These are phyloP conservation scores for Melanophora roralis DNA, from an alignment of 2,888 invertebrate species.

Conservation along the genomic window DNA sequence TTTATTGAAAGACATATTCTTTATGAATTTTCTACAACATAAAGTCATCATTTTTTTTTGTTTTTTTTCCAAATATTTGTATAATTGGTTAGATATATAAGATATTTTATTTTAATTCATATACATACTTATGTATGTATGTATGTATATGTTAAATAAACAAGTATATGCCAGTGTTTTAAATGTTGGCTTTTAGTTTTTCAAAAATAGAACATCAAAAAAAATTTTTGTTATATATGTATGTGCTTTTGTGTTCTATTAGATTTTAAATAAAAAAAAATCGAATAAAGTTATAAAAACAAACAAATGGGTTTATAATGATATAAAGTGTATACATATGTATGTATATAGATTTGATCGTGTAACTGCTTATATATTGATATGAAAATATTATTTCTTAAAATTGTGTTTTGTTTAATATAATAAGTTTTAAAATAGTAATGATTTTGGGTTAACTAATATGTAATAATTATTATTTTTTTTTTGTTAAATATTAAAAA, in stretches of 20 bases:
- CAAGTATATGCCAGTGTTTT: too few species aligned
- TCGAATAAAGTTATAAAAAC: too few species aligned
- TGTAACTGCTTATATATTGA: background rate
- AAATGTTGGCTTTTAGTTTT: too few species aligned
- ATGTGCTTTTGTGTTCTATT: slow-evolving; percentile 31
- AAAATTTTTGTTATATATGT: too few species aligned
- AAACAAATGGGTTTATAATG: background rate
- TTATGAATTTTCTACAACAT: slow-evolving; percentile 42
- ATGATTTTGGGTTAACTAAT: slow-evolving; percentile 1
- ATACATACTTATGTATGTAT: too few species aligned
- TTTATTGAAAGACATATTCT: slow-evolving; percentile 59
- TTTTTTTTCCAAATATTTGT: slow-evolving; percentile 29
- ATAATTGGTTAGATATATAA: slow-evolving; percentile 37
- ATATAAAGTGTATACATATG: too few species aligned
- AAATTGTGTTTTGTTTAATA: slow-evolving; percentile 37
- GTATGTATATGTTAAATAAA: too few species aligned
- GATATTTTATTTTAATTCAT: background rate
- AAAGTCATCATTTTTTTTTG: slow-evolving; percentile 46
- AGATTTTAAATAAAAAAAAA: background rate
- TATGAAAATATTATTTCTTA: background rate
- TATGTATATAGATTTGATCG: background rate
- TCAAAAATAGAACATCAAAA: too few species aligned
- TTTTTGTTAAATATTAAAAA: slow-evolving; percentile 43
- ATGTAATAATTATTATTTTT: background rate
- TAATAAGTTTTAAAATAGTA: slow-evolving; percentile 5